Percentiles rank a stretch among this genome's conserved stretches.
phyloP scores from a whole-genome alignment of 2,797 vertebrate genomes.

The Acrocephalus scirpaceus region DNA sequence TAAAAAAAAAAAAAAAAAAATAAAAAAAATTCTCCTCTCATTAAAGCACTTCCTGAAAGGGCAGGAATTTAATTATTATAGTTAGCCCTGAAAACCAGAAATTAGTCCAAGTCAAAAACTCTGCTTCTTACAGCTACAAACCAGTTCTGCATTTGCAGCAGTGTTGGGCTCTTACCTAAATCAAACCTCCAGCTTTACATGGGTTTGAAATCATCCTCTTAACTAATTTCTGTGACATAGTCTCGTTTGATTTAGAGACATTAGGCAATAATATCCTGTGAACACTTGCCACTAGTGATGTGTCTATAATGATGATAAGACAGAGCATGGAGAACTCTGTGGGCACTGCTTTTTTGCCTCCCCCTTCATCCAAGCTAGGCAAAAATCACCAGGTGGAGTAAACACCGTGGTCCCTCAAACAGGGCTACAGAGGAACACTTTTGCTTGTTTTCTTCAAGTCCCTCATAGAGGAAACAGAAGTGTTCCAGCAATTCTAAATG shows the following conservation, averaged over 20 bases:
- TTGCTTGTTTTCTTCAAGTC: not conserved
- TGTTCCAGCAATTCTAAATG: not conserved
- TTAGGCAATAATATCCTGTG: not conserved
- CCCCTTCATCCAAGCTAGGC: not conserved
- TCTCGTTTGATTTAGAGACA: not conserved
- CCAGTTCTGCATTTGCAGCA: not conserved
- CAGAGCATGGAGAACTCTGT: not conserved
- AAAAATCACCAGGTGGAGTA: not conserved
- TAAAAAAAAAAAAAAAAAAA: not conserved
- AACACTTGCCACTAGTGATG: not conserved
- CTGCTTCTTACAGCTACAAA: not conserved
- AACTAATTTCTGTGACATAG: not conserved
- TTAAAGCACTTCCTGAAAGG: not conserved
- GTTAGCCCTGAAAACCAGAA: not conserved
- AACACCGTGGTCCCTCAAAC: not conserved
- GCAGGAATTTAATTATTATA: not conserved
- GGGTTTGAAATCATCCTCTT: not conserved
- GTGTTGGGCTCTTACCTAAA: not conserved
- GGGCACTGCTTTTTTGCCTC: not conserved
- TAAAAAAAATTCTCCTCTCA: not conserved
- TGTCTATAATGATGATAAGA: not conserved
- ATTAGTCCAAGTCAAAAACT: not conserved
- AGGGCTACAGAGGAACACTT: not conserved
- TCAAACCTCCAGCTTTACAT: not conserved
- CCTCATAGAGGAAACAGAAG: not conserved